A percentile compares a stretch with the other conserved stretches of the same genome.
These are phyloP conservation scores for Siderastrea radians DNA, from an alignment of 92 coral and sea anemone species.

Conservation along the genomic window DNA sequence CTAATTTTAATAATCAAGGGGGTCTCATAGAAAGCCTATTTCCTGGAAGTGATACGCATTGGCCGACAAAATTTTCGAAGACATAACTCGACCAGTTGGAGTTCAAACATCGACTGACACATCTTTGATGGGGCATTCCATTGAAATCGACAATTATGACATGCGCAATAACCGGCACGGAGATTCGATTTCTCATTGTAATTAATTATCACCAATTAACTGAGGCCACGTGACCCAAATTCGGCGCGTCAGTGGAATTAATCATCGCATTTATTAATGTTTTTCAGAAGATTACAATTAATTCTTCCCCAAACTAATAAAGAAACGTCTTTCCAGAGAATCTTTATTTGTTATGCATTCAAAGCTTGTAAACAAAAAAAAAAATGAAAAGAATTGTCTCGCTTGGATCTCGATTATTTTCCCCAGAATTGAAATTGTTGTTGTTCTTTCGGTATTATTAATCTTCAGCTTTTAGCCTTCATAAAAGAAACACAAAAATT, in stretches of 20 bases:
- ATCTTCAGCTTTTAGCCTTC: constrained; percentile 45
- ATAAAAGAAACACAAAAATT: constrained; percentile 42
- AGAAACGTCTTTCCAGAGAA: constrained; percentile 45
- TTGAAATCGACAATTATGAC: constrained; percentile 84
- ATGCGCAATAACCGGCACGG: constrained; percentile 76
- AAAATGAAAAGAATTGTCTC: constrained; percentile 50
- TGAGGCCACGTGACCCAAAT: constrained; percentile 76
- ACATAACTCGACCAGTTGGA: constrained; percentile 84
- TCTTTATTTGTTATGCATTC: constrained; percentile 49
- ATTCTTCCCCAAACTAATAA: constrained; percentile 75
- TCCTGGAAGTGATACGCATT: constrained; percentile 69
- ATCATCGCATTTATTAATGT: constrained; percentile 81
- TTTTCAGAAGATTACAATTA: constrained; percentile 77
- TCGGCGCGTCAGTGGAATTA: constrained; percentile 67
- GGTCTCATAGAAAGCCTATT: constrained; percentile 72
- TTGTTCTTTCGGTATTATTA: constrained; percentile 46
- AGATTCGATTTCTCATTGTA: constrained; percentile 56
- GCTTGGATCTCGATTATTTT: constrained; percentile 51
- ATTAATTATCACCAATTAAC: constrained; percentile 75
- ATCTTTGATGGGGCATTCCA: constrained; percentile 91
- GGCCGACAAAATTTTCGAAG: constrained; percentile 62
- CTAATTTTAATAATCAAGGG: constrained; percentile 68
- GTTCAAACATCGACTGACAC: constrained; percentile 94
- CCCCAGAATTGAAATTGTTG: constrained; percentile 28
- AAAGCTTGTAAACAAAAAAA: constrained; percentile 36